Evolutionary conservation across 2,888 invertebrate genomes (phyloP).

Genomic region (Drosophila putrida): DNA sequence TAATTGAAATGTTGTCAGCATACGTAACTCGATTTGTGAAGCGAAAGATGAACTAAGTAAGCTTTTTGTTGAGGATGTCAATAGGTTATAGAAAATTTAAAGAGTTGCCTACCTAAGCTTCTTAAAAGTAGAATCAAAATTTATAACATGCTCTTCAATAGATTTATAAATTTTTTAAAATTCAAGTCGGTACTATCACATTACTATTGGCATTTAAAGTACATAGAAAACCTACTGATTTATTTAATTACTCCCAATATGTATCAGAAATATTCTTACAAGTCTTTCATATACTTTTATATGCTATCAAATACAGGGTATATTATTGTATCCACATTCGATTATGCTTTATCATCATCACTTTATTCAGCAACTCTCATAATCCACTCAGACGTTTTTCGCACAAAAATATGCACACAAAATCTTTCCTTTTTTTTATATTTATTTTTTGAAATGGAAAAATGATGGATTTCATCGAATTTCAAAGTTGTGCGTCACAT

Average conservation of each 20-base stretch:
- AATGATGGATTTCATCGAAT: constrained; percentile 37
- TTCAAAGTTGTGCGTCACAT: constrained; percentile 70
- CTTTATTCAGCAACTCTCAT: constrained; percentile 14
- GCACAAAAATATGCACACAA: not conserved
- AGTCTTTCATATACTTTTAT: not conserved
- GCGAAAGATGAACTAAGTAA: not conserved
- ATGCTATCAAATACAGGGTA: not conserved
- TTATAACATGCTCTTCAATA: too few species aligned
- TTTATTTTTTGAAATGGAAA: not conserved
- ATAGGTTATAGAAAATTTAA: not conserved
- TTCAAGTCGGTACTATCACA: too few species aligned
- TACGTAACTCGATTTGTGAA: constrained; percentile 7
- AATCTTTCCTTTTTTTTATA: not conserved
- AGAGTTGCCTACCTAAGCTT: not conserved
- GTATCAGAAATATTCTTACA: not conserved
- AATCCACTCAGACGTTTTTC: constrained; percentile 25
- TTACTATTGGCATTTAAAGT: too few species aligned
- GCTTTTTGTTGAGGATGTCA: not conserved
- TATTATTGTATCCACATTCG: not conserved
- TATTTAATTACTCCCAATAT: too few species aligned
- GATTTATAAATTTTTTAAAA: too few species aligned
- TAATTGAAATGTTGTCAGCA: constrained; percentile 79
- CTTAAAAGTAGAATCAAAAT: not conserved
- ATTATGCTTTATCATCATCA: not conserved
- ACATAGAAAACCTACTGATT: too few species aligned